A percentile compares a stretch with the other conserved stretches of the same genome.
These are phyloP conservation scores for Craterocephalus amniculus DNA, from an alignment of 2,797 vertebrate species.

Conservation along the genomic window DNA sequence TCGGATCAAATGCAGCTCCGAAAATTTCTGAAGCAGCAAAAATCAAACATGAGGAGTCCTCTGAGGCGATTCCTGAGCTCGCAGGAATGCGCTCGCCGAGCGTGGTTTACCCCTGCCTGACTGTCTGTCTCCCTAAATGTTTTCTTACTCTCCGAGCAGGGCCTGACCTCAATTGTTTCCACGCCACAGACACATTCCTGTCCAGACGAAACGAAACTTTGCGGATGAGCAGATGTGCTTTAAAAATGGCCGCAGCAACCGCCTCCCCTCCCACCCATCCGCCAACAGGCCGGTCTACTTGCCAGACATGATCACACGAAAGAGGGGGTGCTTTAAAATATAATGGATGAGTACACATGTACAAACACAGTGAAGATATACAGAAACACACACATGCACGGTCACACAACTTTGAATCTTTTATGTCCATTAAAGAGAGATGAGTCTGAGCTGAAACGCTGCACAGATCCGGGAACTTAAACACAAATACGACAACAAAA, in stretches of 20 bases:
- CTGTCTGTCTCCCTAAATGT: conserved; percentile 64
- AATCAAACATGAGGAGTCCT: conserved; percentile 64
- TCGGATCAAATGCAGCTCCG: conserved; percentile 28
- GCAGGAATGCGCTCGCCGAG: conserved; percentile 44
- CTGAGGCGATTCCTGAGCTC: conserved; percentile 53
- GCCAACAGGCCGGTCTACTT: conserved; percentile 25
- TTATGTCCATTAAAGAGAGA: conserved; percentile 54
- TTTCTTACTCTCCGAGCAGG: conserved; percentile 57
- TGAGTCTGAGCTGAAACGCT: conserved; percentile 21
- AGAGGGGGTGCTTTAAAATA: conserved; percentile 28
- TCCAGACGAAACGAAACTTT: conserved; percentile 50
- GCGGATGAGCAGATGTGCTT: conserved; percentile 60
- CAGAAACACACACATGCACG: conserved; percentile 33
- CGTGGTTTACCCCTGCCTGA: conserved; percentile 63
- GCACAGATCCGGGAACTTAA: neutral
- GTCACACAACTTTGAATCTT: conserved; percentile 51
- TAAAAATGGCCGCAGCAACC: conserved; percentile 54
- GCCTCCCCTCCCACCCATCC: neutral
- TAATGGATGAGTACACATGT: conserved; percentile 65
- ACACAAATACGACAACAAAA: conserved; percentile 7
- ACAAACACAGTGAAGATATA: conserved; percentile 56
- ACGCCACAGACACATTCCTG: conserved; percentile 61
- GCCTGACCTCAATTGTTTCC: conserved; percentile 72
- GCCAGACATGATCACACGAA: conserved; percentile 37
- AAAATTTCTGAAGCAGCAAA: conserved; percentile 49